Base-by-base conservation (phyloP, 2,113 vertebrate genomes). In the Rhinogobius similis region DNA sequence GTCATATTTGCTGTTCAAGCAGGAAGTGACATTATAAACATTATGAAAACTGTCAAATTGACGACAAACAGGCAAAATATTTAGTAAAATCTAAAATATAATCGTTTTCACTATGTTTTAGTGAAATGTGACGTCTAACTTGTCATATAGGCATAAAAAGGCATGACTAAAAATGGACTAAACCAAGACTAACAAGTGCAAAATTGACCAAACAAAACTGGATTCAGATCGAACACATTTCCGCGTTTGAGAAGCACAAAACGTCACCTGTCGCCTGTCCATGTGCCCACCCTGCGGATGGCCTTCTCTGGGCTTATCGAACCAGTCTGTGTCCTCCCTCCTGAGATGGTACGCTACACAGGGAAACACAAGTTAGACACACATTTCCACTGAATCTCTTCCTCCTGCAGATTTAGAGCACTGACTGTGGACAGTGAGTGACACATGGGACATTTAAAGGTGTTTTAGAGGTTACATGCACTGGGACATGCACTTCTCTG, bases 261-360 rank as follows among this genome's bases (percentile, higher is more conserved):
- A 10, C 2, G 87, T 93, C 93, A 86, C 96, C 94, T 91, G 92
- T 92, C 94, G 96, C 82, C 94, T 90, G 76, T 98, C 95, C 65
- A 90, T 88, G 64, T 92, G 93, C 81, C 94, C 94, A n/a, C 92
- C 93, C 79, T 94, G 94, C 1, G 76, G 87, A 68, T 94, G 95
- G 67, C 95, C 94, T 39, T 97, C 96, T 59, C 95, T 94, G 82
- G 97, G 98, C 85, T 98, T 99, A 91, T 99, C 98, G 92, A 99
- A 99, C 98, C 98, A 99, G 90, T 99, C 97, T 26, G 97, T 98
- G 92, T 99, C 98, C 85, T 99, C 98, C 76, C 94, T 95, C 72
- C 97, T 95, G 64, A 99, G 93, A 65, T 99, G 97, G 76, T 99
- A 99, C 81, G 98, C 98, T 99, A 93, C 90, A 56, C 65, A 83